Base-by-base conservation (phyloP, 2,797 vertebrate species). In the Pseudomugil gertrudae region DNA sequence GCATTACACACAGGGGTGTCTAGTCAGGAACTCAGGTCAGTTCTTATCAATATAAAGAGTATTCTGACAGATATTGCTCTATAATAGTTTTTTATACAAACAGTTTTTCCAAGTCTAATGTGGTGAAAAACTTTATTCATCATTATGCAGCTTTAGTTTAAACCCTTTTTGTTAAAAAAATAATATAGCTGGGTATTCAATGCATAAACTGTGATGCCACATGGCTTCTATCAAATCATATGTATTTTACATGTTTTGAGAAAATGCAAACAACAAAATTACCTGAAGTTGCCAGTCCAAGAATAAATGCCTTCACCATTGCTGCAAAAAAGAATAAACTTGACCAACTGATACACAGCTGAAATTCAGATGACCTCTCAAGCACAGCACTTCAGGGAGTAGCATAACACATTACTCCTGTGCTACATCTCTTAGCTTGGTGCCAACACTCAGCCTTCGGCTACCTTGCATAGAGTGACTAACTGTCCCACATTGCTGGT, bases 301-400 rank as follows among this genome's bases (percentile, higher is more conserved):
- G 45, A 23, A 23, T 3, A 21, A 47, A 23, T 47, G 45, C 45
- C 47, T 6, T 15, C 4, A 50, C 5, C 11, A 13, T 26, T 26
- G 47, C 47, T 50, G 24, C 5, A 50, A 50, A 48, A 4, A 9
- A 26, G 10, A 50, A 24, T 26, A 24, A 50, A 50, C 47, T 15
- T 50, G 21, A 50, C 4, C 11, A 50, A 50, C 23, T 17, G n/a
- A 72, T 59, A 30, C 26, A 9, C 15, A 52, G 35, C 43, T 60
- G 48, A 66, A 72, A 69, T 76, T 66, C 66, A 64, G 69, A 75
- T 86, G 84, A 87, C 84, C 90, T 90, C 84, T 76, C 51, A 10
- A 86, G 48, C 56, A 64, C 87, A 80, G 63, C 70, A 47, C 76
- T 84, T 72, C 48, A 56, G 90, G 85, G 74, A 93, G 63, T 60